Evolutionary conservation across 2,888 invertebrate genomes (phyloP), one percentile per base, ranked within the genome.

Genomic region (Latrodectus elegans): DNA sequence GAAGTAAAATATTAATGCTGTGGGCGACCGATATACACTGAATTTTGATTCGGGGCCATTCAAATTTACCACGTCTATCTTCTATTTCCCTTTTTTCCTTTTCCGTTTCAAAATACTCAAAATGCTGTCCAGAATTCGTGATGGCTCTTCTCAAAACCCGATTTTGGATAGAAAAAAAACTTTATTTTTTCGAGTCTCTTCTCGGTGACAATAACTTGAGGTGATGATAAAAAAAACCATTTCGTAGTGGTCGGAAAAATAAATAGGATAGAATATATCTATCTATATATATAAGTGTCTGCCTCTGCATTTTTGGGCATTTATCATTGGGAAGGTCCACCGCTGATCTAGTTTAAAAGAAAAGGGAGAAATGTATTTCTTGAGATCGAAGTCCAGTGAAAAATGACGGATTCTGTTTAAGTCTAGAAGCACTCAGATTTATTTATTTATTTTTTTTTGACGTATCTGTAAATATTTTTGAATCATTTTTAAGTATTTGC

Each of bases 11-110:
- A 75, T 82, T 75, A 75, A 75, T 75, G 82, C 65, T 17, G 17
- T 17, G 17, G 15, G 6, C 22, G 49, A 22, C 51, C 71, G 60
- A 71, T 72, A 83, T 55, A 26, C 70, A 14, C 53, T 65, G 84
- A 53, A 84, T 84, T 84, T 72, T 72, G 76, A 83, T 83, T 77
- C 76, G 53, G 55, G 9, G n/a, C 76, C 72, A 84, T 84, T 77
- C 84, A 77, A 84, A 84, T 84, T 77, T 77, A 4, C 49, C 22
- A 65, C 9, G 26, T n/a, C 38, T 38, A 17, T 55, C 55, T 51
- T 60, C 26, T 8, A 10, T 38, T 14, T 26, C 53, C 70, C 53
- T 74, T 64, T n/a, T 74, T 22, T 15, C 11, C 55, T 52, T 15
- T 74, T 38, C 38, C 52, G 49, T n/a, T 26, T 76, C 64, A 60